phyloP scores from a whole-genome alignment of 1,140 invertebrate genomes.

The Zeugodacus cucurbitae region DNA sequence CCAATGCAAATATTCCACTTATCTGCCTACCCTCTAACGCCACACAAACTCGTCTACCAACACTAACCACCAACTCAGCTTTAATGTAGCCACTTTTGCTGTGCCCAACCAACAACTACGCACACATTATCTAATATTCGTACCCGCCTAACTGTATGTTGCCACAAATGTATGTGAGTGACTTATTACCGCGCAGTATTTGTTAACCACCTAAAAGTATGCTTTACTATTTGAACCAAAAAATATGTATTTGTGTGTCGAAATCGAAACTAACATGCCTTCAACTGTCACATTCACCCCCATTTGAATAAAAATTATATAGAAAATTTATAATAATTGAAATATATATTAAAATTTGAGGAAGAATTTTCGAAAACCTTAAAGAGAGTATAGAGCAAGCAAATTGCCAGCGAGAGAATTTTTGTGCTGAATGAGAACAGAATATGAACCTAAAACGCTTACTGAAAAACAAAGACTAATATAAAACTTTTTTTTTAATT shows the following conservation, averaged over 20 bases:
- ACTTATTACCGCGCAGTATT: background rate
- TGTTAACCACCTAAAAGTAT: slow-evolving; percentile 24
- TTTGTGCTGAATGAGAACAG: background rate
- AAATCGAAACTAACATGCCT: slow-evolving; percentile 47
- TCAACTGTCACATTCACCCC: slow-evolving; percentile 47
- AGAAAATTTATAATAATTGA: slow-evolving; percentile 16
- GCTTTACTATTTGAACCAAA: background rate
- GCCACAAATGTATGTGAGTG: background rate
- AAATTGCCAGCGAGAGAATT: background rate
- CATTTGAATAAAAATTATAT: background rate
- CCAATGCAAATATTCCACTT: too few species aligned
- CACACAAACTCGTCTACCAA: background rate
- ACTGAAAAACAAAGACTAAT: slow-evolving; percentile 42
- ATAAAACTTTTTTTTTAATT: background rate
- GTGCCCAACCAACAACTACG: background rate
- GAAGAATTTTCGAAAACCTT: background rate
- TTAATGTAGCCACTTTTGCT: background rate
- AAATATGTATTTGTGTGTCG: background rate
- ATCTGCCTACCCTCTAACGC: background rate
- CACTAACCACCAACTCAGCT: background rate
- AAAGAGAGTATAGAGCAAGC: background rate
- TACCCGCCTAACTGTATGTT: background rate
- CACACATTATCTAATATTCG: background rate
- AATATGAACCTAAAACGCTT: slow-evolving; percentile 40
- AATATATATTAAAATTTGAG: background rate